Conservation (phyloP, 2,888 invertebrate genomes). For the Ryuthela nishihirai region DNA sequence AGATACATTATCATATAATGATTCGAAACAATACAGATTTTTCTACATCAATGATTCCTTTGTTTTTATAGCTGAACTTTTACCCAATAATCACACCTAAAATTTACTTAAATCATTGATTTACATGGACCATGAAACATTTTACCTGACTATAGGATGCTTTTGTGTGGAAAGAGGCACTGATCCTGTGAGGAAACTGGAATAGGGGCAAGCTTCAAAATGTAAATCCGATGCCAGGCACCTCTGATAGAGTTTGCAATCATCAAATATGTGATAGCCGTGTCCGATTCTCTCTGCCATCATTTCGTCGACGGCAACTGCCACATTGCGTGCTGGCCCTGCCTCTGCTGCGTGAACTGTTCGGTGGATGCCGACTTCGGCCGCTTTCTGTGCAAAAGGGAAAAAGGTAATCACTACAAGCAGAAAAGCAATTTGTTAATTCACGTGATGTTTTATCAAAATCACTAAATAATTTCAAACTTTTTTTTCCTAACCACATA, state of each 20-base stretch:
- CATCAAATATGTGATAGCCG: slow-evolving; percentile 56
- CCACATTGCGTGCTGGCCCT: slow-evolving; percentile 52
- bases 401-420: background rate
- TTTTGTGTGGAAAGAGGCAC: slow-evolving; percentile 47
- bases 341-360: slow-evolving; percentile 59
- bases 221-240: slow-evolving; percentile 50
- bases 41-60: no score
- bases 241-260: slow-evolving; percentile 50
- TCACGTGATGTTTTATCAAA: no score
- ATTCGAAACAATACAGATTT: no score
- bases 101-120: no score
- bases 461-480: no score
- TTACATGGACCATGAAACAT: no score
- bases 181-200: slow-evolving; percentile 56
- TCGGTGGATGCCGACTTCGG: slow-evolving; percentile 54
- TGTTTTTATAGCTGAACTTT: no score
- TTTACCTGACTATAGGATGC: slow-evolving; percentile 52
- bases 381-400: slow-evolving; percentile 50
- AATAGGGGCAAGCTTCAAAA: slow-evolving; percentile 57
- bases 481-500: no score
- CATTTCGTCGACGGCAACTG: slow-evolving; percentile 46
- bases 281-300: slow-evolving; percentile 58
- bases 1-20: no score
- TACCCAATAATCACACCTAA: no score
- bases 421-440: no score